Evolutionary conservation across 2,797 vertebrate species (phyloP).

Genomic region (Rhynchonycteris naso): DNA sequence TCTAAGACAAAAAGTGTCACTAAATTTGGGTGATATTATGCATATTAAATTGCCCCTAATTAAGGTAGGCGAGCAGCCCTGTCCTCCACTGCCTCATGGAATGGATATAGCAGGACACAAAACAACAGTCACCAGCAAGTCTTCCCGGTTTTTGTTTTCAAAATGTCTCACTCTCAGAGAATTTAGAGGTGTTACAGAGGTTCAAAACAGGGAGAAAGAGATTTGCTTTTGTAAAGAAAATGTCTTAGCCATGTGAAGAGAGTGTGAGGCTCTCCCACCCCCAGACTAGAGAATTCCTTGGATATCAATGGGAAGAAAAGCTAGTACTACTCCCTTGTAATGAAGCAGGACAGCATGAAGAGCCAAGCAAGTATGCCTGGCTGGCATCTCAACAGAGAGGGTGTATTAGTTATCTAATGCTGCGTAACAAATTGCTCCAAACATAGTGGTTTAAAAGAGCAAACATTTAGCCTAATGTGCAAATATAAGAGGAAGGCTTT

Average conservation of each 20-base stretch:
- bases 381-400: not conserved
- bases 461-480: not conserved
- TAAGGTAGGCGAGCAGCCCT: not conserved
- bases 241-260: not conserved
- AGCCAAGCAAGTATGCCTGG: not conserved
- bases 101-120: not conserved
- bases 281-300: not conserved
- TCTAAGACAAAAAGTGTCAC: not conserved
- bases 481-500: not conserved
- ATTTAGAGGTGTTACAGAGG: not conserved
- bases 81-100: too few relatives aligned
- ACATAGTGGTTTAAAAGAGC: not conserved
- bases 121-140: not conserved
- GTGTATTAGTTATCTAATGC: not conserved
- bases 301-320: not conserved
- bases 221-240: not conserved
- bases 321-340: not conserved
- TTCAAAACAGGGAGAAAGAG: not conserved
- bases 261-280: not conserved
- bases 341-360: not conserved
- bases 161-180: not conserved
- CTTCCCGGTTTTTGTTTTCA: not conserved
- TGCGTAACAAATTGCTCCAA: not conserved
- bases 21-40: not conserved
- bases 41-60: not conserved